These are phyloP conservation scores for Moxostoma hubbsi DNA, from an alignment of 2,797 vertebrate genomes.

Conservation along the genomic window DNA sequence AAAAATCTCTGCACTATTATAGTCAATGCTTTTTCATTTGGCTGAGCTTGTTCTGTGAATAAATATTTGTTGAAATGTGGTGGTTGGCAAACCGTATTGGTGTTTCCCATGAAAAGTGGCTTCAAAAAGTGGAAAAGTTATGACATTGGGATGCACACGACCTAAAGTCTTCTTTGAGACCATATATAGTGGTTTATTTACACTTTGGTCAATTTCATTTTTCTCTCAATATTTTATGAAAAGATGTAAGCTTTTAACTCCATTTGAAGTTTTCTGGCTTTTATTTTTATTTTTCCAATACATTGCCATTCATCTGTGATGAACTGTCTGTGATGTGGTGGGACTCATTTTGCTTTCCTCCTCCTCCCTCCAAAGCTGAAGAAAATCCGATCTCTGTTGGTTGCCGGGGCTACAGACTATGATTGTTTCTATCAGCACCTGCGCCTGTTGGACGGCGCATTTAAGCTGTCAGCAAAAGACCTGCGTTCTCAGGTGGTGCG, in stretches of 20 bases:
- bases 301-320: slow-evolving; percentile 7
- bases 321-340: background rate
- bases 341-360: slow-evolving; percentile 24
- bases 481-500: slow-evolving; percentile 96
- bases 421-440: slow-evolving; percentile 98
- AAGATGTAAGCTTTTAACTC: background rate
- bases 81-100: background rate
- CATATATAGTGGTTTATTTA: background rate
- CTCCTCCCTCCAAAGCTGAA: slow-evolving; percentile 81
- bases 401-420: slow-evolving; percentile 89
- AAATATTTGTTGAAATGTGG: slow-evolving; percentile 16
- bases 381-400: slow-evolving; percentile 91
- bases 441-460: slow-evolving; percentile 92
- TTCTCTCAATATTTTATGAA: background rate
- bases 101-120: slow-evolving; percentile 10
- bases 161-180: slow-evolving; percentile 18
- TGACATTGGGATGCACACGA: background rate
- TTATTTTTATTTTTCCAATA: slow-evolving; percentile 2
- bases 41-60: background rate
- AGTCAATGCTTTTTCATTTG: background rate
- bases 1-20: background rate
- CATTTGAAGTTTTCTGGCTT: background rate
- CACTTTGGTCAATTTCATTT: background rate
- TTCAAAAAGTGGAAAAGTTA: background rate
- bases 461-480: slow-evolving; percentile 97